Conservation (phyloP, 1,140 invertebrate genomes). For the Teleopsis dalmanni region DNA sequence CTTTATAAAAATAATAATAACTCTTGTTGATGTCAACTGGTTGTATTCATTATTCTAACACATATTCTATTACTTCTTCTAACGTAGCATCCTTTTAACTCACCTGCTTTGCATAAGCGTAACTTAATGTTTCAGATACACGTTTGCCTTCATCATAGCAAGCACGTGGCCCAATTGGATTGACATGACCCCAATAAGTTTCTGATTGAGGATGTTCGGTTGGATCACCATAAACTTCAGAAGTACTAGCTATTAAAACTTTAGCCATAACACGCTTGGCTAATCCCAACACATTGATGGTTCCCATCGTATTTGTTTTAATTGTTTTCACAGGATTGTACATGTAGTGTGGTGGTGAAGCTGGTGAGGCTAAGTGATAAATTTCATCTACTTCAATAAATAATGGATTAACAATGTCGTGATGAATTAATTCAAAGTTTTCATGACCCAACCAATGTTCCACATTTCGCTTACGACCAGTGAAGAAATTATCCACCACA, state of each 20-base stretch:
- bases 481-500: conserved; percentile 98
- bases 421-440: conserved; percentile 98
- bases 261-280: conserved; percentile 90
- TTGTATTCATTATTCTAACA: too few relatives aligned
- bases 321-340: conserved; percentile 99
- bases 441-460: conserved; percentile 98
- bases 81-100: too few relatives aligned
- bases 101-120: conserved; percentile 89
- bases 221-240: conserved; percentile 98
- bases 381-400: conserved; percentile 99
- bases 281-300: conserved; percentile 97
- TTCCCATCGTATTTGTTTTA: conserved; percentile 94
- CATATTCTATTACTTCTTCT: too few relatives aligned
- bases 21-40: too few relatives aligned
- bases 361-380: conserved; percentile 97
- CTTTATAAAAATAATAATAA: too few relatives aligned
- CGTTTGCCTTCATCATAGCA: conserved; percentile 99
- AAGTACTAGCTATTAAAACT: conserved; percentile 94
- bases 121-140: conserved; percentile 92
- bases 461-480: conserved; percentile 92
- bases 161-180: conserved; percentile 92
- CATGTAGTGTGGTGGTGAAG: conserved; percentile 99
- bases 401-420: conserved; percentile 97
- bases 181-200: conserved; percentile 98
- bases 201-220: conserved; percentile 92